A percentile compares a stretch with the other conserved stretches of the same genome.
These are phyloP conservation scores for Acanthosoma haemorrhoidale DNA, from an alignment of 2,888 invertebrate species.

Conservation along the genomic window DNA sequence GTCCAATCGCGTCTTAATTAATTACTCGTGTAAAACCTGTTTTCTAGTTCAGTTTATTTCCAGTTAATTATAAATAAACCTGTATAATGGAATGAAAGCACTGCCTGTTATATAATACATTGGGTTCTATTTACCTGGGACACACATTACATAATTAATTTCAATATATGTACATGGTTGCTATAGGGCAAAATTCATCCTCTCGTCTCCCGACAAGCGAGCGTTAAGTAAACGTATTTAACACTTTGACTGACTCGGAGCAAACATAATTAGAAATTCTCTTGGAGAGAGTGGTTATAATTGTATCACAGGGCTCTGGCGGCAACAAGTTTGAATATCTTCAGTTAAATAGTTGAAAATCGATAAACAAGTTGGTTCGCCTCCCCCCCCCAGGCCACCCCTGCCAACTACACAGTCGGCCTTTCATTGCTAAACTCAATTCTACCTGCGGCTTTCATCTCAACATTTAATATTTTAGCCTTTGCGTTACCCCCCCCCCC, in stretches of 20 bases:
- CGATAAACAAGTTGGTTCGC: conserved; percentile 3
- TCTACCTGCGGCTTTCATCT: not conserved
- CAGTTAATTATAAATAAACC: too few relatives aligned
- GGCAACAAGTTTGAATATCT: conserved; percentile 8
- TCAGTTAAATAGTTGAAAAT: conserved; percentile 2
- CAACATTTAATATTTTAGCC: not conserved
- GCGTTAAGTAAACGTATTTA: not conserved
- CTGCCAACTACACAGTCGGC: not conserved
- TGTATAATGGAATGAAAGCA: too few relatives aligned
- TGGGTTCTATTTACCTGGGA: too few relatives aligned
- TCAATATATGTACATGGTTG: too few relatives aligned
- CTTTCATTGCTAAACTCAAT: not conserved
- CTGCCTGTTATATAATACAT: too few relatives aligned
- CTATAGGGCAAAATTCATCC: too few relatives aligned
- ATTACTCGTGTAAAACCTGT: too few relatives aligned
- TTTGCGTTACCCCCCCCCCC: not conserved
- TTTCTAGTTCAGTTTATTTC: too few relatives aligned
- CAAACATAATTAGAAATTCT: not conserved
- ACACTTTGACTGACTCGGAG: not conserved
- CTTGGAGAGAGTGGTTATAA: not conserved
- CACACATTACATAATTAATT: too few relatives aligned
- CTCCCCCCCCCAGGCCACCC: not conserved
- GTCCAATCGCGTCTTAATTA: too few relatives aligned
- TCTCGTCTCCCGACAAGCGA: too few relatives aligned
- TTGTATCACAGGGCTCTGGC: not conserved